Base-by-base conservation (phyloP, 2,888 invertebrate species). In the Entomobrya proxima region DNA sequence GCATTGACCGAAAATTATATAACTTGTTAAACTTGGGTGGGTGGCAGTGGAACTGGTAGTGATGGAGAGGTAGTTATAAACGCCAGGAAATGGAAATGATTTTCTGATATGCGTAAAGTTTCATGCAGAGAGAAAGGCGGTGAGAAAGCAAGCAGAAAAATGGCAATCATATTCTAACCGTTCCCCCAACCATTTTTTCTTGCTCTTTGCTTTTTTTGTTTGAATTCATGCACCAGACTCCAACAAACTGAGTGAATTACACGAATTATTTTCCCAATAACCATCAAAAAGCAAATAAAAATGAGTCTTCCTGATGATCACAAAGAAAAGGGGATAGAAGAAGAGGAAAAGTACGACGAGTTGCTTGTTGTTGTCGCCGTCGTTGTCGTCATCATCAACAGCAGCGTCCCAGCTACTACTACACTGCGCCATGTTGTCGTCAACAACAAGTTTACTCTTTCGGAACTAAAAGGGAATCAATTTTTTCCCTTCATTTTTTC, bases 1-100 rank as follows among this genome's bases (percentile, higher is more conserved):
- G 58, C 76, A 58, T 55, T 75, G 75, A 75, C 21, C 4, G 47
- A 69, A 72, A 80, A 15, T 64, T 64, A 18, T n/a, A n/a, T 64
- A 64, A 64, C 35, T 35, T 35, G 64, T 64, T n/a, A n/a, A n/a
- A n/a, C n/a, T 61, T 32, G 32, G n/a, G 7, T 58, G 7, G 24
- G 44, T 47, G 13, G 47, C 27, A 69, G 24, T 27, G 40, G 24
- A 44, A 40, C 7, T 11, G 15, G 44, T 40, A 11, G 15, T 15
- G 15, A 40, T 21, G n/a, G 40, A 11, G 11, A 30, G 32, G n/a
- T 30, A 50, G 72, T 72, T 72, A 50, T 72, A 72, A 72, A 50
- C 32, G 72, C n/a, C 47, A 58, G 78, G 85, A 79, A 85, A 85
- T 85, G 78, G 74, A 74, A 61, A 85, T 85, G 85, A 85, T 85